Evolutionary conservation across 2,113 vertebrate genomes (phyloP), one percentile per base, ranked within the genome.

Genomic region (Mionectes macconnelli): DNA sequence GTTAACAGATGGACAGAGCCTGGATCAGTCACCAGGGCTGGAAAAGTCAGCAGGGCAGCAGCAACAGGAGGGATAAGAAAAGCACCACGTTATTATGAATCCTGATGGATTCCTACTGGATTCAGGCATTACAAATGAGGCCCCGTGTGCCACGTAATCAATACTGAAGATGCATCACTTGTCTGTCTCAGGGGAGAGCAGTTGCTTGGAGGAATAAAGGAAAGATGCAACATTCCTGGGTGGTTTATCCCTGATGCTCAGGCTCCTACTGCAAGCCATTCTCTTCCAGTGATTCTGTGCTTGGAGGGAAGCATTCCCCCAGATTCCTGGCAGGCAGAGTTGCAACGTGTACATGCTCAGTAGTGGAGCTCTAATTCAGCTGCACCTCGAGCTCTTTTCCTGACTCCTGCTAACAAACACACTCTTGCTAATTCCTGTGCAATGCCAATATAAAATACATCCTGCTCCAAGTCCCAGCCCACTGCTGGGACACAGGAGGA

Each of bases 331-430:
- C 2, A 8, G n/a, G 25, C 12, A 31, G 25, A 52, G 35, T 6
- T 30, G 35, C 30, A 27, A 56, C 2, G 7, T 77, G 59, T 1
- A 0, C 0, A 0, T 16, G 22, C 17, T 28, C 4, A 3, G 1
- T 6, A 25, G 18, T 0, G 13, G 56, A 79, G 37, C 24, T 55
- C 56, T 35, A 28, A 57, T 45, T 30, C 77, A 57, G 53, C 84
- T 87, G 18, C 52, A 30, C 9, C 67, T 69, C 39, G 5, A 14
- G 60, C 47, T 50, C 52, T 33, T 68, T 28, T 7, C 30, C 25
- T 10, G 27, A 35, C 20, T 39, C 44, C 57, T 19, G 9, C 45
- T 37, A 67, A 13, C 59, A n/a, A 14, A 3, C 14, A 19, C 20
- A 31, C 73, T 49, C 27, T 45, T 18, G 49, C 21, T 68, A 37